Conservation (phyloP, 2,888 invertebrate species). For the Phortica okadai region DNA sequence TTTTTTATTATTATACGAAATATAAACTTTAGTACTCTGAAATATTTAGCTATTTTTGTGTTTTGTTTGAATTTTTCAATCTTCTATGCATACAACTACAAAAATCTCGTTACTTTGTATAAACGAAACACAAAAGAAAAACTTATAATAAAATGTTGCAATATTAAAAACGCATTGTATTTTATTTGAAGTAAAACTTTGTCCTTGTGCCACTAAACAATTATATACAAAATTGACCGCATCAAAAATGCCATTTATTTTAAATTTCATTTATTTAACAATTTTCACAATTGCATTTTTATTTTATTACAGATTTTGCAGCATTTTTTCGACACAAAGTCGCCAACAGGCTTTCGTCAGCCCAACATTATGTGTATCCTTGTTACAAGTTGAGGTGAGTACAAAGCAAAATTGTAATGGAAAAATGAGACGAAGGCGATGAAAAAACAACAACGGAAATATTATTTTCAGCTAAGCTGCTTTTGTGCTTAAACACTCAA, state of each 20-base stretch:
- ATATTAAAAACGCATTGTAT: too few species aligned
- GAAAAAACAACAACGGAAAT: background rate
- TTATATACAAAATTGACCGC: background rate
- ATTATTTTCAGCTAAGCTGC: constrained; percentile 24
- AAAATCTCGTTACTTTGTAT: background rate
- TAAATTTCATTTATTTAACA: constrained; percentile 19
- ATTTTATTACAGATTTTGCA: background rate
- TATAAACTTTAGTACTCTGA: background rate
- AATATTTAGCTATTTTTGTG: background rate
- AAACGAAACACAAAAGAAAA: background rate
- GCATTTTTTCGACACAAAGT: background rate
- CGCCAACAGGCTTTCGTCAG: background rate
- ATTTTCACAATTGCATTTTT: constrained; percentile 14
- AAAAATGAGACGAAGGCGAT: background rate
- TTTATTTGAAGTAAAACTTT: background rate
- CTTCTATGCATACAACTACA: too few species aligned
- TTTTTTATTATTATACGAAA: background rate
- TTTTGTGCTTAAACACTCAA: constrained; percentile 30
- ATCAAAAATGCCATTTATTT: constrained; percentile 25
- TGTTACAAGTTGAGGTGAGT: constrained; percentile 11
- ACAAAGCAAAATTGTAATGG: background rate
- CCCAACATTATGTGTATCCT: constrained; percentile 15
- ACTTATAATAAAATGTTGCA: background rate
- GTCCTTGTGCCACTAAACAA: background rate
- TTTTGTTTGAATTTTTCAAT: constrained; percentile 1